Base-by-base conservation (phyloP, 2,113 vertebrate genomes). In the Pituophis catenifer region DNA sequence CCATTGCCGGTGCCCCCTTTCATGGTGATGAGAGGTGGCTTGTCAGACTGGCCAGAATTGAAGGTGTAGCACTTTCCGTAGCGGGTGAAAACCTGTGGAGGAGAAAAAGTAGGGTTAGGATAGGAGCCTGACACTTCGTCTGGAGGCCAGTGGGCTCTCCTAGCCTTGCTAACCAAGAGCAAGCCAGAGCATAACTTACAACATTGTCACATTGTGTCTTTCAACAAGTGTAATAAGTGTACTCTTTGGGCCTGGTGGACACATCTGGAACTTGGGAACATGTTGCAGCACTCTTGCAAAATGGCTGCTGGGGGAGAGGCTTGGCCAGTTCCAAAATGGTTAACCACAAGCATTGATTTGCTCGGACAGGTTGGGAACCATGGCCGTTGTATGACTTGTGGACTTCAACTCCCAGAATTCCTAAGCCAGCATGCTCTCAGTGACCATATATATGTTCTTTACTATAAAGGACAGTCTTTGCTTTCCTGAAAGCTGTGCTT, bases 61-160 rank as follows among this genome's bases (percentile, higher is more conserved):
- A 99, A 99, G 0, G 99, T 99, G 98, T 99, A 99, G 97, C 99
- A 99, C 95, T 99, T 99, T 86, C 99, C 99, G 0, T 99, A 99
- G 92, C 99, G 98, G 0, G 99, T 99, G 97, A 99, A 99, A 96
- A 99, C 99, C 99, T 99, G 97, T 85, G 0, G 88, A 90, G 93
- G 88, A 91, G 94, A 89, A 96, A 57, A 62, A 29, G 4, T 4
- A 50, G 15, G 58, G 4, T 92, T 50, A 94, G 50, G 65, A 15
- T n/a, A 55, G 81, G 33, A 70, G 88, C 75, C 95, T 94, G 93
- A 85, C 19, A 62, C 1, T 48, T 48, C n/a, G 7, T 44, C 19
- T 44, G 48, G 55, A 86, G n/a, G 50, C 21, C 44, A 17, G 3
- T 2, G 2, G 52, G 7, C 7, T 23, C 75, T 53, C 29, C 48